Evolutionary conservation across 2,113 vertebrate species (phyloP).

Genomic region (Hippoglossus stenolepis): DNA sequence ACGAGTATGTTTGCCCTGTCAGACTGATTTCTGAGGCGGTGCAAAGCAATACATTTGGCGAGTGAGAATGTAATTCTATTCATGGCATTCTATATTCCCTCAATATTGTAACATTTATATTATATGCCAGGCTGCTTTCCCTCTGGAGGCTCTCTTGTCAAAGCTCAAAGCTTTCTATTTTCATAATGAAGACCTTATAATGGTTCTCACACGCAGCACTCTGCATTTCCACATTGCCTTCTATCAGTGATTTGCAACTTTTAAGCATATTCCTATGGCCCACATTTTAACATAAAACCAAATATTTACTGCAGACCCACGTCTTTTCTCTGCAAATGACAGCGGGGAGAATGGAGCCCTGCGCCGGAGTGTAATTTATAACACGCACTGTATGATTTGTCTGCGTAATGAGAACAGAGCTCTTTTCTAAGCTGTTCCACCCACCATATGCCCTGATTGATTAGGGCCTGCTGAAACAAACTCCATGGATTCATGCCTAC

Average conservation of each 20-base stretch:
- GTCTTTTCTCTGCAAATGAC: slow-evolving; percentile 47
- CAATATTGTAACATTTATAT: slow-evolving; percentile 68
- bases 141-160: slow-evolving; percentile 52
- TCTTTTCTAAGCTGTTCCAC: slow-evolving; percentile 68
- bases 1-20: slow-evolving; percentile 69
- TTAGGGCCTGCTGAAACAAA: slow-evolving; percentile 73
- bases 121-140: slow-evolving; percentile 50
- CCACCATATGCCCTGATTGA: slow-evolving; percentile 78
- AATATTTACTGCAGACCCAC: slow-evolving; percentile 57
- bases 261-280: slow-evolving; percentile 34
- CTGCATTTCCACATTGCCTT: slow-evolving; percentile 41
- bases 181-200: slow-evolving; percentile 59
- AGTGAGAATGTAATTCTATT: slow-evolving; percentile 78
- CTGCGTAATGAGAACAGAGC: slow-evolving; percentile 79
- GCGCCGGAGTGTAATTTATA: slow-evolving; percentile 70
- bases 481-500: slow-evolving; percentile 66
- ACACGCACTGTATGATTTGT: slow-evolving; percentile 76
- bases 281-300: slow-evolving; percentile 53
- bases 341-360: slow-evolving; percentile 40
- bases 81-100: slow-evolving; percentile 65
- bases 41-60: slow-evolving; percentile 64
- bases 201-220: slow-evolving; percentile 11
- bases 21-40: slow-evolving; percentile 59
- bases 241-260: slow-evolving; percentile 38
- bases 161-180: slow-evolving; percentile 57